Conservation (phyloP, 2,113 vertebrate genomes). For the Taurulus bubalis region DNA sequence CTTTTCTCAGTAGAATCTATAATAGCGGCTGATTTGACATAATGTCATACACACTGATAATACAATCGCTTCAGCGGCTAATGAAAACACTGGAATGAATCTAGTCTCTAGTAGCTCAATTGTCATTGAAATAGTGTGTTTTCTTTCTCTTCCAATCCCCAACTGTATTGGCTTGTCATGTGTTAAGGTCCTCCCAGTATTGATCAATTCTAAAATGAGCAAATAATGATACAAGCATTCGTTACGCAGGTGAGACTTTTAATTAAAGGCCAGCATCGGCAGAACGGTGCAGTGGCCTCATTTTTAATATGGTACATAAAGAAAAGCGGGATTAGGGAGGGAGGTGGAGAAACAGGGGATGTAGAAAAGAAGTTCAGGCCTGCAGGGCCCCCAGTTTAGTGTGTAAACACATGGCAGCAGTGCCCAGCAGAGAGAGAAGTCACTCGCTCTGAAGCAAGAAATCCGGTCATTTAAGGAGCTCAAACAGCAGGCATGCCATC, state of each 20-base stretch:
- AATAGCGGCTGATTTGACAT: conserved; percentile 19
- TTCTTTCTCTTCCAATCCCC: neutral
- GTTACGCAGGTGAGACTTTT: conserved; percentile 4
- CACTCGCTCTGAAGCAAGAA: conserved; percentile 6
- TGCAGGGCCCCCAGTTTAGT: neutral
- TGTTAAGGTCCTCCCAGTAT: neutral
- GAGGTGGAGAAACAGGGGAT: neutral
- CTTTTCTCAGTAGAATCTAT: conserved; percentile 32
- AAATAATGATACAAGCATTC: neutral
- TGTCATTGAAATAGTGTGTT: neutral
- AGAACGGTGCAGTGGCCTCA: neutral
- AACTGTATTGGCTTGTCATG: neutral
- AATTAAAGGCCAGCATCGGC: conserved; percentile 22
- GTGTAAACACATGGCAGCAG: conserved; percentile 35
- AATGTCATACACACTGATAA: neutral
- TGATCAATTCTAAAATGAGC: conserved; percentile 28
- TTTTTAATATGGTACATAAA: conserved; percentile 21
- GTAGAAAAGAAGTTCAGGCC: neutral
- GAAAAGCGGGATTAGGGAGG: neutral
- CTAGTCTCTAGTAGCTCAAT: neutral
- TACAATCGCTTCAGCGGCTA: neutral
- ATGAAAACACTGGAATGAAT: neutral
- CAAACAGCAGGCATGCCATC: conserved; percentile 20
- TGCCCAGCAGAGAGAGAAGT: conserved; percentile 19
- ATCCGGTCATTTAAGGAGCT: conserved; percentile 32